Base-by-base conservation (phyloP, 2,888 invertebrate genomes). In the Electrophaes corylata region DNA sequence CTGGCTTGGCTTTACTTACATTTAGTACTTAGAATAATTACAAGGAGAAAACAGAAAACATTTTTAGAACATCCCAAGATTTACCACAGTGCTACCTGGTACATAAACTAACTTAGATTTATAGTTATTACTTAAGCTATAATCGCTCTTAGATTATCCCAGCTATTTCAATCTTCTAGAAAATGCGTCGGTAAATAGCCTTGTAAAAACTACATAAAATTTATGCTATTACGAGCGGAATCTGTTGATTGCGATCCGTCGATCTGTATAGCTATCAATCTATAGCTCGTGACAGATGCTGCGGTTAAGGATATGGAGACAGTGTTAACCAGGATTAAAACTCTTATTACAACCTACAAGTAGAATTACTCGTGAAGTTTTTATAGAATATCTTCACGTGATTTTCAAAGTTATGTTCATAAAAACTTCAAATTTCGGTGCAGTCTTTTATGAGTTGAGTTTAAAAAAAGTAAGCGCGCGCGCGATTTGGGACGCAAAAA, bases 71-170 rank as follows among this genome's bases (percentile, higher is more conserved):
- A 46, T 56, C 59, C 23, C 47, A 29, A 37, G 31, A 44, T 43
- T 55, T 31, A 44, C 43, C 35, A 20, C 37, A 29, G 37, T 44
- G 43, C 35, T 47, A 51, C 35, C 19, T 18, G 40, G 35, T 31
- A 33, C 49, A 55, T 50, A 54, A 58, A 64, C 39, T 59, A 52
- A 43, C 35, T 37, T 44, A 60, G 40, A 51, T 58, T 60, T 59
- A 58, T 44, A 48, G 50, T 58, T 53, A 53, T 37, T 46, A 44
- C 41, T 23, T 8, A 49, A 8, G 23, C 35, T 47, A 44, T 54
- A 60, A 57, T 57, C 44, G 44, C 45, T 52, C 29, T 33, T n/a
- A 48, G 48, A 54, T 60, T 58, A 58, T 45, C 46, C 31, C 3
- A 26, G 48, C 41, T 41, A 43, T 52, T 60, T 52, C 54, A 59